Evolutionary conservation across 2,888 invertebrate species (phyloP), one percentile per base, ranked within the genome.

Genomic region (Tachystola acroxantha): DNA sequence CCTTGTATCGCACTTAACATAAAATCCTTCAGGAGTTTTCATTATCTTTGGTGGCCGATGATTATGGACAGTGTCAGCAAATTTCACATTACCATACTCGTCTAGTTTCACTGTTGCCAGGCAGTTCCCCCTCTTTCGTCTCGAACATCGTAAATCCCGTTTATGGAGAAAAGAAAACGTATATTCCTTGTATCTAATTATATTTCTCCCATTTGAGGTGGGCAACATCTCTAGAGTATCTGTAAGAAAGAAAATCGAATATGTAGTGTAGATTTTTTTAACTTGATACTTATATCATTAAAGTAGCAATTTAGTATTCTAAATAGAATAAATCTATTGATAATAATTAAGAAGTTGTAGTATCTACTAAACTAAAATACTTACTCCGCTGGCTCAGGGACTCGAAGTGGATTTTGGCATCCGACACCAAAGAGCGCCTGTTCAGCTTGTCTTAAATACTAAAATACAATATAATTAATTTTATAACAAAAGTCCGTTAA

Each of bases 181-280:
- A 7, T 50, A 51, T 10, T 48, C 22, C 12, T 57, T 31, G 32
- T 50, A 62, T 44, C 54, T 43, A 3, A 62, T 39, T 1, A 57
- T 10, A 3, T 30, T 20, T 3, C n/a, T 26, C 4, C 45, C 44
- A 1, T 37, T 27, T 1, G 27, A 2, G 1, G 38, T 30, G 1
- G 46, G 45, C 19, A 46, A 12, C 10, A 7, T 10, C 10, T 20
- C 19, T 10, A 31, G 10, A 3, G 7, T 2, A 31, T 9, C 20
- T 31, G 11, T 31, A 11, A 12, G 3, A 14, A 30, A n/a, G 19
- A 20, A 20, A n/a, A n/a, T n/a, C n/a, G n/a, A n/a, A n/a, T n/a
- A n/a, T n/a, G n/a, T n/a, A n/a, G n/a, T n/a, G n/a, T n/a, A n/a
- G n/a, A n/a, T n/a, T n/a, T n/a, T n/a, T n/a, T n/a, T n/a, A n/a